Base-by-base conservation (phyloP, 2,797 vertebrate genomes). In the Malacoctenus gilli region DNA sequence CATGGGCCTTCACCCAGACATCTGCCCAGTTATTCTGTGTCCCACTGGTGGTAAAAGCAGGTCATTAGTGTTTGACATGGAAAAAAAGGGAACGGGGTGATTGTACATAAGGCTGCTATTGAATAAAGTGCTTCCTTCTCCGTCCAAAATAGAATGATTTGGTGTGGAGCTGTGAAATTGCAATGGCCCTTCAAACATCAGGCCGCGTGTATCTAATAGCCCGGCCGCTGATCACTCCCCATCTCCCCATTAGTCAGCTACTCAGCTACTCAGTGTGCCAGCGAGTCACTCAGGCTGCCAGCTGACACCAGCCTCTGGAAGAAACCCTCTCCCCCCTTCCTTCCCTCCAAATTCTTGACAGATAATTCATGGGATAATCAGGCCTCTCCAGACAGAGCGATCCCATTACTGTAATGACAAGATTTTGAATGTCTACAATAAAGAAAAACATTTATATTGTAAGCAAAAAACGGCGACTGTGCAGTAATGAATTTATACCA, bases 381-480 rank as follows among this genome's bases (percentile, higher is more conserved):
- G 20, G 15, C 11, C 11, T 19, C 51, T 59, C 18, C 1, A 42
- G 23, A 21, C 42, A 15, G 19, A 52, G 38, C 30, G 11, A 46
- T 23, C 35, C 31, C 40, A 37, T 68, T 63, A 39, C 54, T 32
- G 30, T 28, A 56, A 68, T 38, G 62, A 66, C 64, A 54, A 40
- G 16, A 67, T 30, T 66, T 71, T 66, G 47, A 72, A 68, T 56
- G 34, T 59, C 54, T 40, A 38, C 55, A 61, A 59, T 64, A 37
- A 57, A 50, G n/a, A 57, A 60, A 59, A 50, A 18, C 46, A 55
- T 58, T 52, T 52, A 28, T 64, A 39, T 38, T 47, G 25, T 38
- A 10, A 53, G 42, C 20, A 34, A 41, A 47, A n/a, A 14, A 15
- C 19, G 25, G 34, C 7, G 11, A 52, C 39, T 56, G 47, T 18